These are phyloP conservation scores for Drosophila neutralis DNA, from an alignment of 2,888 invertebrate species.

Conservation along the genomic window DNA sequence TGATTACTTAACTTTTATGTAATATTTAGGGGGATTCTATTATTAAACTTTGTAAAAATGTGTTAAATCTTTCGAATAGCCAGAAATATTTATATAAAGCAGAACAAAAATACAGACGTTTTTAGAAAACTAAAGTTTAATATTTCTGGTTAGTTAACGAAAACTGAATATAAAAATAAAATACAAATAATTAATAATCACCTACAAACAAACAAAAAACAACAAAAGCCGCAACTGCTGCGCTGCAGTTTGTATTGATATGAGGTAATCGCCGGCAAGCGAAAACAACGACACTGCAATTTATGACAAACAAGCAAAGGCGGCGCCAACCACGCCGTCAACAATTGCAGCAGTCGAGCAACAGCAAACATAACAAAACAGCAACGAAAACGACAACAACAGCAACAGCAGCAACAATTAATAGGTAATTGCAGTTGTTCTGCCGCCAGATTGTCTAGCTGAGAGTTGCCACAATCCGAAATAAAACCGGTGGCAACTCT, in stretches of 20 bases:
- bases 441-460: conserved; percentile 53
- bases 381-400: conserved; percentile 29
- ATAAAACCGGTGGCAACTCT: conserved; percentile 45
- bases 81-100: conserved; percentile 13
- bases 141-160: not conserved
- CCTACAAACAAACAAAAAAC: conserved; percentile 41
- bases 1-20: not conserved
- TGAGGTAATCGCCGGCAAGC: conserved; percentile 55
- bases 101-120: not conserved
- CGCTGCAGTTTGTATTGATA: conserved; percentile 58
- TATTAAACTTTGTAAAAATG: not conserved
- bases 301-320: conserved; percentile 68
- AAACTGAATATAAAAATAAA: conserved; percentile 17
- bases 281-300: conserved; percentile 54
- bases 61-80: not conserved
- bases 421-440: conserved; percentile 70
- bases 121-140: not conserved
- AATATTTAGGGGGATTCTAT: conserved; percentile 9
- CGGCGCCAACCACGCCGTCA: conserved; percentile 58
- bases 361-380: conserved; percentile 23
- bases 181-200: conserved; percentile 22
- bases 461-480: conserved; percentile 54
- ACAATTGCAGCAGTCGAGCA: conserved; percentile 51
- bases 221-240: conserved; percentile 36
- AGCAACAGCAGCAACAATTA: conserved; percentile 61